These are phyloP conservation scores for Chrysocyon brachyurus DNA, from an alignment of 2,797 vertebrate genomes.

Conservation along the genomic window DNA sequence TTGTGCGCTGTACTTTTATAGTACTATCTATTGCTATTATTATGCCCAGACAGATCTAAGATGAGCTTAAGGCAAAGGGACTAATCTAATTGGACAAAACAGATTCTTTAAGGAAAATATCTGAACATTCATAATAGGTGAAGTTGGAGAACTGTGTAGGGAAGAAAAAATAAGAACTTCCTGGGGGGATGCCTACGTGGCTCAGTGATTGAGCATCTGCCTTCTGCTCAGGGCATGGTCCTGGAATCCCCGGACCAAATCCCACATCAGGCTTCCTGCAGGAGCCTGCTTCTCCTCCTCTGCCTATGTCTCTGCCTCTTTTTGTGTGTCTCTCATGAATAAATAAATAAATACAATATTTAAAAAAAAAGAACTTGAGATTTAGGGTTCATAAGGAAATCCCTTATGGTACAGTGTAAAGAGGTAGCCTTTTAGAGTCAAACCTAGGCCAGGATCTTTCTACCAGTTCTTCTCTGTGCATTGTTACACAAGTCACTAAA, in stretches of 20 bases:
- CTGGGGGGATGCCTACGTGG: too few species aligned
- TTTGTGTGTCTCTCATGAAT: too few species aligned
- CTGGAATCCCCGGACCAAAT: too few species aligned
- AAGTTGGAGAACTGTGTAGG: background rate
- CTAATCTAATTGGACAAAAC: background rate
- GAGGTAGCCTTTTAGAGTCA: background rate
- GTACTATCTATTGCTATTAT: background rate
- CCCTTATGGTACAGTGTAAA: background rate
- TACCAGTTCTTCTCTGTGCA: background rate
- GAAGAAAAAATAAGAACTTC: slow-evolving; percentile 14
- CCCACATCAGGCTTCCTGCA: too few species aligned
- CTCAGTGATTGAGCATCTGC: too few species aligned
- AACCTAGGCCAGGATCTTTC: background rate
- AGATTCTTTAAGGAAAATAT: slow-evolving; percentile 52
- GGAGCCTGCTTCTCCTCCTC: too few species aligned
- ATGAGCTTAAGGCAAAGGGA: slow-evolving; percentile 1
- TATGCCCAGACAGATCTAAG: background rate
- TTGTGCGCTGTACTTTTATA: slow-evolving; percentile 11
- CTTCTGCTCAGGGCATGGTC: too few species aligned
- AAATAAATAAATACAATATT: too few species aligned
- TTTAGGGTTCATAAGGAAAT: slow-evolving; percentile 51
- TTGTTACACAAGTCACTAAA: slow-evolving; percentile 4
- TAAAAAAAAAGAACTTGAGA: background rate
- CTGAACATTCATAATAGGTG: background rate
- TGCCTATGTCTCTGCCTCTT: too few species aligned